Percentiles rank a stretch among this genome's conserved stretches.
These are phyloP conservation scores for Drosophila chauvacae DNA, from an alignment of 1,140 invertebrate species.

Conservation along the genomic window DNA sequence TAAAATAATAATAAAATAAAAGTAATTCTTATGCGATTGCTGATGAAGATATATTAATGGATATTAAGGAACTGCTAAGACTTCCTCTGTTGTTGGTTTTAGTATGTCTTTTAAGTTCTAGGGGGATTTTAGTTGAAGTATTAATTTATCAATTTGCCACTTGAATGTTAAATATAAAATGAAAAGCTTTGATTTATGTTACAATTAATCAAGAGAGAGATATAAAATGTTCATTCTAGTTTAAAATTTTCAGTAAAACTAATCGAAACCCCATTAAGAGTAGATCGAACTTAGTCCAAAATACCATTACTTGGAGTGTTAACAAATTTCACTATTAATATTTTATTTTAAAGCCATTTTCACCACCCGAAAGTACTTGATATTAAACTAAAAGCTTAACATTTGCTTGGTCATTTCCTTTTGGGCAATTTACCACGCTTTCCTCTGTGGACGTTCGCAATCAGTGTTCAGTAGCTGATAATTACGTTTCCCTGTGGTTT, in stretches of 20 bases:
- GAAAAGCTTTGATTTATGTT: neutral
- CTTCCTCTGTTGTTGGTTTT: neutral
- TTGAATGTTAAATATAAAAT: neutral
- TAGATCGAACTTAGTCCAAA: neutral
- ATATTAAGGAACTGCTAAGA: slow-evolving; percentile 4
- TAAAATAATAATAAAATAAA: slow-evolving; percentile 35
- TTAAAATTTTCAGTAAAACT: neutral
- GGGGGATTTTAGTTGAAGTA: neutral
- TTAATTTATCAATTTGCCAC: no score
- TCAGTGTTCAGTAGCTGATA: slow-evolving; percentile 60
- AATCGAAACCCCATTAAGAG: neutral
- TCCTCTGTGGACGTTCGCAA: slow-evolving; percentile 29
- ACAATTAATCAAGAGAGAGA: neutral
- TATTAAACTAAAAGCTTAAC: slow-evolving; percentile 16
- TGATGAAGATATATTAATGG: slow-evolving; percentile 22
- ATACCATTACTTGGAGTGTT: neutral
- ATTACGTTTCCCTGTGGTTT: slow-evolving; percentile 56
- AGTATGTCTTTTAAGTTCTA: neutral
- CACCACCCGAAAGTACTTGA: neutral
- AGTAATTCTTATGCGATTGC: slow-evolving; percentile 22
- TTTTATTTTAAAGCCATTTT: slow-evolving; percentile 4
- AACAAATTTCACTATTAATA: neutral
- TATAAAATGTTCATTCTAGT: no score
- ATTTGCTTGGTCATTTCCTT: slow-evolving; percentile 22
- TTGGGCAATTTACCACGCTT: slow-evolving; percentile 40